Evolutionary conservation across 2,888 invertebrate species (phyloP).

Genomic region (Agrochola litura): DNA sequence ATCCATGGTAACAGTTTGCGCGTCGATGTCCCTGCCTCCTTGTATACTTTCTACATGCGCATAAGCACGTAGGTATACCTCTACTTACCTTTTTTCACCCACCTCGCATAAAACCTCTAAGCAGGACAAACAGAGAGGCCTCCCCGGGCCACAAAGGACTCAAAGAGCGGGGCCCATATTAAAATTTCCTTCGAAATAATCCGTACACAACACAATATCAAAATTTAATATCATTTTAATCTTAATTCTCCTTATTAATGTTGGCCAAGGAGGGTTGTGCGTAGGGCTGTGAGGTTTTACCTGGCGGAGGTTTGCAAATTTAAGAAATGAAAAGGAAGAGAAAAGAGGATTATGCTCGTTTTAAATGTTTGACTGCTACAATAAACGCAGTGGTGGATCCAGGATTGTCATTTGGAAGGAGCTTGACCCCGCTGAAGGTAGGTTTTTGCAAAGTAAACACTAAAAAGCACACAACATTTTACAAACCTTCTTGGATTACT

Average conservation of each 20-base stretch:
- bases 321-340: background rate
- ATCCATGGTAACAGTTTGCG: no score
- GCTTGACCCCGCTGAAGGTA: no score
- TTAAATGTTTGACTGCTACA: no score
- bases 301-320: slow-evolving; percentile 16
- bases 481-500: no score
- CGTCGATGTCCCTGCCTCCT: no score
- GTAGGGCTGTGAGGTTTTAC: slow-evolving; percentile 63
- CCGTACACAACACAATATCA: slow-evolving; percentile 90
- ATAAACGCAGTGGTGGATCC: no score
- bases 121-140: slow-evolving; percentile 59
- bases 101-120: slow-evolving; percentile 53
- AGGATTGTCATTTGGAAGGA: no score
- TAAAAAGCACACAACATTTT: no score
- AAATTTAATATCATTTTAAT: slow-evolving; percentile 91
- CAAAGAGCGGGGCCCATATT: slow-evolving; percentile 84
- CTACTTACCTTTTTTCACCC: slow-evolving; percentile 54
- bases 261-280: slow-evolving; percentile 83
- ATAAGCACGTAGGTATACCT: slow-evolving; percentile 14
- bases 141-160: slow-evolving; percentile 73
- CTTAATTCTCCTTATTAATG: slow-evolving; percentile 90
- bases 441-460: no score
- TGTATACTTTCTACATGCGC: background rate
- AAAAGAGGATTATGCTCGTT: background rate
- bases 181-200: slow-evolving; percentile 88